Evolutionary conservation across 2,113 vertebrate species (phyloP).

Genomic region (Ailurus styani): DNA sequence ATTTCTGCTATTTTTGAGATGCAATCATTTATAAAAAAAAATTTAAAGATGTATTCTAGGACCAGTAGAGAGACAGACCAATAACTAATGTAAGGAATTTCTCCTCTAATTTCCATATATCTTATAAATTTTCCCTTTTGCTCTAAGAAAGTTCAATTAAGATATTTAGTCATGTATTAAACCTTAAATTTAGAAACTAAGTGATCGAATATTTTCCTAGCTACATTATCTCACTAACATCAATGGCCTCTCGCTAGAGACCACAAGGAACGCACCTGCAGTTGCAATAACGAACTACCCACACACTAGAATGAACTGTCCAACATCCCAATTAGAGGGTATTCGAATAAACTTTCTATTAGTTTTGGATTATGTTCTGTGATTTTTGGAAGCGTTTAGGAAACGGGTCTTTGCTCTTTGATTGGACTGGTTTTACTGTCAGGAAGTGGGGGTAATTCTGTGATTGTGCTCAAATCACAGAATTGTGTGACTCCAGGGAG

Average conservation of each 20-base stretch:
- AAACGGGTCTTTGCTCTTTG: not conserved
- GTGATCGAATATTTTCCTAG: not conserved
- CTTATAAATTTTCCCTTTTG: not conserved
- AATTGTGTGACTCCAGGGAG: not conserved
- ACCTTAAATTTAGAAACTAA: not conserved
- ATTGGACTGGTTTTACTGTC: not conserved
- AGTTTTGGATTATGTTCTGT: not conserved
- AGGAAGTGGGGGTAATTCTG: not conserved
- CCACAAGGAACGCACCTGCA: not conserved
- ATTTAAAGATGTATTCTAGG: not conserved
- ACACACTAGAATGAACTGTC: not conserved
- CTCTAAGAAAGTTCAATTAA: not conserved
- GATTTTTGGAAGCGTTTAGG: not conserved
- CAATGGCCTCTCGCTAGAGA: not conserved
- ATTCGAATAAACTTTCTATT: not conserved
- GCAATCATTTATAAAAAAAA: not conserved
- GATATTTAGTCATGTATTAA: not conserved
- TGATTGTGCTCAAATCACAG: not conserved
- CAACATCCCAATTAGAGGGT: fast-evolving
- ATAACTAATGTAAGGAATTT: not conserved
- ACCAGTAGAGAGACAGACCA: not conserved
- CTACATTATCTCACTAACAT: not conserved
- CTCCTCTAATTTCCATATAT: not conserved
- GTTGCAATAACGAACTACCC: not conserved
- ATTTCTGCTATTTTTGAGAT: not conserved